Evolutionary conservation across 2,797 vertebrate genomes (phyloP).

Genomic region (Eulemur albifrons): DNA sequence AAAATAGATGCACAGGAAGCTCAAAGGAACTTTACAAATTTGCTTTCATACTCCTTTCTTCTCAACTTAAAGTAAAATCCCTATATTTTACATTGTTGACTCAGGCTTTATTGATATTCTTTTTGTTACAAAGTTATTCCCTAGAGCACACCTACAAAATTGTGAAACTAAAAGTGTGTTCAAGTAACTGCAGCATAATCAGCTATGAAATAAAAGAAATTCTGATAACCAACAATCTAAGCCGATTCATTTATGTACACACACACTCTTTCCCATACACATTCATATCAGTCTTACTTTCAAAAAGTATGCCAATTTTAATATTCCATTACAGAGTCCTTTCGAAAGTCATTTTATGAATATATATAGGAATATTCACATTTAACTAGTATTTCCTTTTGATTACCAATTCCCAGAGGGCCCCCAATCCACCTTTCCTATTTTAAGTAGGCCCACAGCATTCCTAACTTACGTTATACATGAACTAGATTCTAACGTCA

Average conservation of each 20-base stretch:
- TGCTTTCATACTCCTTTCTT: conserved; percentile 34
- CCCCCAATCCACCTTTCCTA: background rate
- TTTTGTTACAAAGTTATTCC: conserved; percentile 33
- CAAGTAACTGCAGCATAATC: background rate
- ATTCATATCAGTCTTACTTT: background rate
- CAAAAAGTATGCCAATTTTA: background rate
- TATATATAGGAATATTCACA: conserved; percentile 20
- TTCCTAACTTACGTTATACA: background rate
- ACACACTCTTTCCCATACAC: background rate
- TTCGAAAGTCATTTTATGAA: conserved; percentile 26
- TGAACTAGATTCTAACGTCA: background rate
- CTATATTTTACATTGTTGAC: conserved; percentile 23
- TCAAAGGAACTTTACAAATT: conserved; percentile 37
- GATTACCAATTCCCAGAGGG: background rate
- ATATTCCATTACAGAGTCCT: background rate
- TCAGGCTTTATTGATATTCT: conserved; percentile 22
- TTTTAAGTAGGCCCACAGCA: background rate
- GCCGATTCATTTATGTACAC: background rate
- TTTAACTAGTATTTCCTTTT: background rate
- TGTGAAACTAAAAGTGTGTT: background rate
- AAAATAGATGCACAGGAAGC: background rate
- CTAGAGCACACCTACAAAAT: background rate
- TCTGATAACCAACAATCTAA: background rate
- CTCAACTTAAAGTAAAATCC: conserved; percentile 46
- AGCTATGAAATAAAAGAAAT: background rate